Base-by-base conservation (phyloP, 2,888 invertebrate species). In the Drepanosiphum platanoidis region DNA sequence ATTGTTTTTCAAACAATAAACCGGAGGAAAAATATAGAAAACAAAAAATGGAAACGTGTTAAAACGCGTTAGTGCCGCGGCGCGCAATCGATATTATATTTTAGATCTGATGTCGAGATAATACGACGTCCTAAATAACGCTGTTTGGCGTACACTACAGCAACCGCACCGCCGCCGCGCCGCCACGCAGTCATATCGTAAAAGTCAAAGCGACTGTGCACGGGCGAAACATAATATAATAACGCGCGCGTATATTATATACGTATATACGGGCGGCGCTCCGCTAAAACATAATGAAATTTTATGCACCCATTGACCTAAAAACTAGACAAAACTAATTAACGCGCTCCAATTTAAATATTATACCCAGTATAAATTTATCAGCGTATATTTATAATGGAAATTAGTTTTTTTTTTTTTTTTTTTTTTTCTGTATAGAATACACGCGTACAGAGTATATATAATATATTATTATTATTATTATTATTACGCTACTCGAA, bases 301-400 rank as follows among this genome's bases (percentile, higher is more conserved):
- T 36, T 1, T 70, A 79, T 79, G 68, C 70, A 68, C 80, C 34
- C 68, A 34, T 80, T 70, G 68, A 80, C 80, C 80, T 52, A 70
- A 15, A 80, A 70, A 80, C 80, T 66, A 70, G 68, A 80, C 52
- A 70, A 46, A 70, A 52, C 68, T 80, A 80, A 80, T 80, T 70
- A 80, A 80, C 68, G 27, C 36, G 68, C 5, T 52, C 80, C 52
- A 70, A 70, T 80, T 80, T 80, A 27, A 70, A 70, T 72, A 27
- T 27, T 42, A 27, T 42, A 61, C 75, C n/a, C 58, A 27, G 74
- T 46, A 36, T 64, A 13, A 27, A 30, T 64, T 78, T 78, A 78
- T 78, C 64, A 42, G 64, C 27, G 78, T 15, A 75, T 36, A 46
- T 66, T 32, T 36, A 52, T 80, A 80, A 80, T 52, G 70, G 27